A percentile compares a stretch with the other conserved stretches of the same genome.
These are phyloP conservation scores for Aplocera efformata DNA, from an alignment of 2,888 invertebrate species.

Conservation along the genomic window DNA sequence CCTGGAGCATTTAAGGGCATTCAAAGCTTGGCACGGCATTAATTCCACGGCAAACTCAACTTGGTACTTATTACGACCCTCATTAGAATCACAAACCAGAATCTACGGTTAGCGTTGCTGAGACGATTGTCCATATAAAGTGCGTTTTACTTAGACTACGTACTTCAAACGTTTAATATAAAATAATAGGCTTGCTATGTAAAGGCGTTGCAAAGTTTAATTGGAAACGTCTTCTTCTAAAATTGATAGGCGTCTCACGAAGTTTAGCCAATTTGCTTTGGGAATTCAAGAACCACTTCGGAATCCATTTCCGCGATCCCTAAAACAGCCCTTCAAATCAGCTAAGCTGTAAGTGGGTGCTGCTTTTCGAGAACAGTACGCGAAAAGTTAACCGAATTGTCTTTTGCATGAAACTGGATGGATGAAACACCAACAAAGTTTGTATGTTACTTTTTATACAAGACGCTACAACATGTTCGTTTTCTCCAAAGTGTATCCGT, in stretches of 20 bases:
- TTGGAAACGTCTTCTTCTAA: slow-evolving; percentile 69
- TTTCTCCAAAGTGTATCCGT: not conserved
- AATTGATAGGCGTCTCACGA: slow-evolving; percentile 60
- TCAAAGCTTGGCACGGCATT: not conserved
- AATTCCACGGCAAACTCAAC: no score
- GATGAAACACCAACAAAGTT: slow-evolving; percentile 7
- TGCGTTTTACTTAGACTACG: slow-evolving; percentile 18
- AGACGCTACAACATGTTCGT: not conserved
- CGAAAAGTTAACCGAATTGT: slow-evolving; percentile 17
- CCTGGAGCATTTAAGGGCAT: not conserved
- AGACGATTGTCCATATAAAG: slow-evolving; percentile 8
- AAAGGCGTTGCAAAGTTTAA: slow-evolving; percentile 63
- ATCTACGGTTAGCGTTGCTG: slow-evolving; percentile 3
- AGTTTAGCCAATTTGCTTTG: slow-evolving; percentile 62
- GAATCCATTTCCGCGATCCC: slow-evolving; percentile 46
- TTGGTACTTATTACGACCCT: not conserved
- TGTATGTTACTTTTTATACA: not conserved
- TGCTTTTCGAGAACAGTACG: slow-evolving; percentile 20
- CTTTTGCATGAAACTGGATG: slow-evolving; percentile 6
- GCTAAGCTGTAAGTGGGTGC: slow-evolving; percentile 24
- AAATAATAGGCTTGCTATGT: no score
- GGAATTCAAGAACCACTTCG: slow-evolving; percentile 47
- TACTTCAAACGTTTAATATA: no score
- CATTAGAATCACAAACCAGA: slow-evolving; percentile 1
- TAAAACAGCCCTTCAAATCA: slow-evolving; percentile 39